phyloP scores from a whole-genome alignment of 2,888 invertebrate genomes.

The Euplexia lucipara region DNA sequence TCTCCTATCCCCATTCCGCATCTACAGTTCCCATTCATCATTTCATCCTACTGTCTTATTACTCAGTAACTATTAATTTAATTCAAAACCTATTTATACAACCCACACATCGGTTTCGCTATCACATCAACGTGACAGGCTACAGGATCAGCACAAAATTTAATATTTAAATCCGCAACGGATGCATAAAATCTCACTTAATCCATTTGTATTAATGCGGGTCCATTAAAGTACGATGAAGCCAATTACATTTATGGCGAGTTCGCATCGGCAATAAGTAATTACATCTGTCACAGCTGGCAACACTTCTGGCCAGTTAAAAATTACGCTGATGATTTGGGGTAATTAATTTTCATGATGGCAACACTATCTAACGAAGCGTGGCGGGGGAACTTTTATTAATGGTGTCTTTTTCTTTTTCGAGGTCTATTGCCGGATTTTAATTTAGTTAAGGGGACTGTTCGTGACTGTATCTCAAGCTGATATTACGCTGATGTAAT shows the following conservation, averaged over 20 bases:
- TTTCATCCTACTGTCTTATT: neutral
- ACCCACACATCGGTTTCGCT: neutral
- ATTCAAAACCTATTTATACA: neutral
- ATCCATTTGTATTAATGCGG: slow-evolving; percentile 63
- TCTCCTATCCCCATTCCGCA: neutral
- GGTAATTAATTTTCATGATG: slow-evolving; percentile 58
- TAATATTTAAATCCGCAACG: slow-evolving; percentile 48
- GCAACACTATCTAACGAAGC: slow-evolving; percentile 53
- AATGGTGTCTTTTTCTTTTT: slow-evolving; percentile 43
- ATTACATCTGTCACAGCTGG: slow-evolving; percentile 67
- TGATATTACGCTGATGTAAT: slow-evolving; percentile 28
- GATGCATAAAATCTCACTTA: slow-evolving; percentile 61
- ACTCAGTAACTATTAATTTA: slow-evolving; percentile 1
- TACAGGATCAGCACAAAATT: slow-evolving; percentile 36
- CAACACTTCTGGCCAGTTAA: slow-evolving; percentile 55
- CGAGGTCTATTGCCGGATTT: slow-evolving; percentile 22
- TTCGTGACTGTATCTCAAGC: slow-evolving; percentile 15
- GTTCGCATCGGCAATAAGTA: slow-evolving; percentile 66
- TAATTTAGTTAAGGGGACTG: slow-evolving; percentile 34
- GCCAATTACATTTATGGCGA: slow-evolving; percentile 65
- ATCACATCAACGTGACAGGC: slow-evolving; percentile 11
- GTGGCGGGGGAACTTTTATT: slow-evolving; percentile 46
- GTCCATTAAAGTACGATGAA: slow-evolving; percentile 66
- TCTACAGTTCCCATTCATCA: neutral
- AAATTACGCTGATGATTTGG: slow-evolving; percentile 61